A percentile compares a stretch with the other conserved stretches of the same genome.
These are phyloP conservation scores for Neodon shergylaensis DNA, from an alignment of 2,113 vertebrate species.

Conservation along the genomic window DNA sequence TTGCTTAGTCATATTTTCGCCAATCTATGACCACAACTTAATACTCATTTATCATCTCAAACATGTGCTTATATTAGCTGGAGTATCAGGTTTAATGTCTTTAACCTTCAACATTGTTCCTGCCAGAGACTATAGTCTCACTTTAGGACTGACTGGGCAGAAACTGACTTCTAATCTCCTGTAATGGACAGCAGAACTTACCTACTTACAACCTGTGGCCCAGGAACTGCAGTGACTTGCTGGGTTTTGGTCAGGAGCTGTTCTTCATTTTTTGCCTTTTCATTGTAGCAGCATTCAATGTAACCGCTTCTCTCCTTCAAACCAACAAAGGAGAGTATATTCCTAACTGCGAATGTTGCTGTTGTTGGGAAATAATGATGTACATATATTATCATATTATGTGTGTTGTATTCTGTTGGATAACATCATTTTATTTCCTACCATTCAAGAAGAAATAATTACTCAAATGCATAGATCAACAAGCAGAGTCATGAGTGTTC, in stretches of 20 bases:
- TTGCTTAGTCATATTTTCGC: not conserved
- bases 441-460: not conserved
- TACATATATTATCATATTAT: no score
- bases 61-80: not conserved
- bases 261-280: not conserved
- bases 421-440: not conserved
- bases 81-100: not conserved
- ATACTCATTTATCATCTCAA: not conserved
- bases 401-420: not conserved
- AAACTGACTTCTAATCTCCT: not conserved
- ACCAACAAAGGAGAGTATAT: not conserved
- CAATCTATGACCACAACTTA: not conserved
- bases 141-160: accelerated
- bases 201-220: not conserved
- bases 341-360: not conserved
- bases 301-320: not conserved
- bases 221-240: not conserved
- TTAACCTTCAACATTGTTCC: not conserved
- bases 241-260: not conserved
- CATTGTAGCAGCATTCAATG: accelerated
- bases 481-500: not conserved
- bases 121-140: not conserved
- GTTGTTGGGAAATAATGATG: not conserved
- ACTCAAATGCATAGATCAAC: not conserved
- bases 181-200: not conserved